Evolutionary conservation across 2,888 invertebrate genomes (phyloP), one percentile per base, ranked within the genome.

Genomic region (Sipunculus nudus): DNA sequence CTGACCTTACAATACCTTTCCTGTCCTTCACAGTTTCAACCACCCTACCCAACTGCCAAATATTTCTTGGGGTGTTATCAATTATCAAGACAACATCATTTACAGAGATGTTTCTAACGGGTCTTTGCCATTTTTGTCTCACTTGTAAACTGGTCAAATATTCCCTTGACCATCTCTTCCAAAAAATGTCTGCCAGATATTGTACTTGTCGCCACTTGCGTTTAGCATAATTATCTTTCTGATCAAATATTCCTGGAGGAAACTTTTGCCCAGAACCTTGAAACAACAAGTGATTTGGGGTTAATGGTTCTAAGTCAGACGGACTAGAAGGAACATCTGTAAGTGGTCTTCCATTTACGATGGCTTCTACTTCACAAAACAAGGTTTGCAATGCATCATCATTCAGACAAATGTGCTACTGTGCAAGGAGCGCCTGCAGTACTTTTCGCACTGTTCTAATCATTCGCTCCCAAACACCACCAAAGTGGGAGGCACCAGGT

Each of bases 141-240:
- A 41, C 39, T 39, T 61, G 61, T 35, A 53, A 38, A 3, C 28
- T 10, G 6, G 53, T 53, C 23, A 58, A 8, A 46, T 61, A 57
- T 40, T 61, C 61, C 1, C 39, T 25, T 2, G 50, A 25, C 61
- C 65, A 65, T n/a, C 57, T 49, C 21, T 32, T 32, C 59, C 61
- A 65, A 21, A 65, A 65, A 19, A 60, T 13, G 38, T 56, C 43
- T 4, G 59, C 57, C 46, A 65, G 39, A 40, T 61, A 65, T 43
- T 65, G 61, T 26, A 61, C 57, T 25, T 62, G 59, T 10, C 60
- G 39, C 63, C 63, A 63, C 13, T n/a, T n/a, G n/a, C 65, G 58
- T 16, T 40, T 50, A n/a, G 19, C 8, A 31, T 65, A 65, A 26
- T 39, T 53, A 41, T 65, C 59, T 1, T 32, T n/a, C 31, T 56